Base-by-base conservation (phyloP, 2,888 invertebrate species). In the Cephalotes varians region DNA sequence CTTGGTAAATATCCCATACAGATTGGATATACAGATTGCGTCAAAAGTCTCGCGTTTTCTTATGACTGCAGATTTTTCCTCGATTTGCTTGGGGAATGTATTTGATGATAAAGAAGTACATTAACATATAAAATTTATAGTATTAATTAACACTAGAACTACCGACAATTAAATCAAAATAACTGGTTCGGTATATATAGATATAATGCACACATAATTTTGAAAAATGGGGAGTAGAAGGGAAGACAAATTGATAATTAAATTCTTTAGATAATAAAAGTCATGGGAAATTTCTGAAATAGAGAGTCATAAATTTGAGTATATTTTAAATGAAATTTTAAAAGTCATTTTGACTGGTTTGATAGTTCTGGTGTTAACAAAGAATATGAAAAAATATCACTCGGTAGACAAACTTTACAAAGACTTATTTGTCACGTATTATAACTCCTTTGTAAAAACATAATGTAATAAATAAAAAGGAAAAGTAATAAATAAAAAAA, bases 1-100 rank as follows among this genome's bases (percentile, higher is more conserved):
- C 67, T 76, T 67, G 76, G 40, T 28, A 76, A 76, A 76, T 54
- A 67, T 54, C 67, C 40, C 40, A 4, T 40, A 37, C 76, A 51
- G 31, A 67, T 40, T 76, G 65, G 49, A 34, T 67, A 62, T 49
- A 62, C 18, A 49, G 21, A 40, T 7, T 18, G 34, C 34, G 25
- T 47, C n/a, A 73, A 37, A 49, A 62, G 25, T 37, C 18, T 34
- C 51, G 18, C 40, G 40, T 9, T 51, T 51, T 34, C 34, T 9
- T 15, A 5, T 49, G 4, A n/a, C 15, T 28, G 60, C 31, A 44
- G 7, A n/a, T 28, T 28, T 28, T 37, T 25, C 37, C 54, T 71
- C 6, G n/a, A 28, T 34, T 69, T 69, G 15, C 31, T 34, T 69
- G 21, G 34, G n/a, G 34, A 25, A 40, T 37, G 40, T 25, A 56